These are phyloP conservation scores for Chironex yamaguchii DNA, from an alignment of 30 jellyfish, hydroid and myxozoan species.

Conservation along the genomic window DNA sequence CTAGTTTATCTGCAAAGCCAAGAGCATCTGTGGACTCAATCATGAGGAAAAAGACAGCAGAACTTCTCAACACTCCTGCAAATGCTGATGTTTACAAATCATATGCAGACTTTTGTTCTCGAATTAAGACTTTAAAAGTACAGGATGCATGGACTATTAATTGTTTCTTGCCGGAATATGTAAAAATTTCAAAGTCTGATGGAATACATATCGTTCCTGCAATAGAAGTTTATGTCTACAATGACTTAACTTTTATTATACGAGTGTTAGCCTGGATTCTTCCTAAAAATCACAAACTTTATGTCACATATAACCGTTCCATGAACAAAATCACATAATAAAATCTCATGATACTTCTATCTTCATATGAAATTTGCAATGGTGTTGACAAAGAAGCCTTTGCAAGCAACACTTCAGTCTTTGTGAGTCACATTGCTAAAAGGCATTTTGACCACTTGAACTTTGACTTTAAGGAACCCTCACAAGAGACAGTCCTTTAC, in stretches of 20 bases:
- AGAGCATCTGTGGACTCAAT: no score
- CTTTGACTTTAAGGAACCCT: no score
- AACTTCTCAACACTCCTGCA: no score
- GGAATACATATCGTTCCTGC: constrained; percentile 8
- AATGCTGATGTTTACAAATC: no score
- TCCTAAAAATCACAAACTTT: constrained; percentile 30
- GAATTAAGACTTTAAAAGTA: not conserved
- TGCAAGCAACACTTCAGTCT: not conserved
- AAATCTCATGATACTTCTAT: constrained; percentile 5
- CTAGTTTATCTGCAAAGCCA: no score
- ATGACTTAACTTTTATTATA: constrained; percentile 15
- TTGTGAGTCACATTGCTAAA: constrained; percentile 1
- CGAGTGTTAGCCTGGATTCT: constrained; percentile 53
- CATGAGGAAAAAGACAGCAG: no score
- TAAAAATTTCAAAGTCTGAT: not conserved
- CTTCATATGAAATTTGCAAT: constrained; percentile 17
- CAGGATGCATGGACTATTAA: not conserved
- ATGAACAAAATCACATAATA: constrained; percentile 32
- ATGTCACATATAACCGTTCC: not conserved
- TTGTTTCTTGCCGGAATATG: no score
- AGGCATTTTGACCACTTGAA: no score
- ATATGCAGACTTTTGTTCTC: no score
- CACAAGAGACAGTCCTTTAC: not conserved
- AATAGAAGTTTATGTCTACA: constrained; percentile 21
- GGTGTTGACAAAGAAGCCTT: constrained; percentile 2